phyloP scores from a whole-genome alignment of 2,888 invertebrate species.

The Drosophila bunnanda region DNA sequence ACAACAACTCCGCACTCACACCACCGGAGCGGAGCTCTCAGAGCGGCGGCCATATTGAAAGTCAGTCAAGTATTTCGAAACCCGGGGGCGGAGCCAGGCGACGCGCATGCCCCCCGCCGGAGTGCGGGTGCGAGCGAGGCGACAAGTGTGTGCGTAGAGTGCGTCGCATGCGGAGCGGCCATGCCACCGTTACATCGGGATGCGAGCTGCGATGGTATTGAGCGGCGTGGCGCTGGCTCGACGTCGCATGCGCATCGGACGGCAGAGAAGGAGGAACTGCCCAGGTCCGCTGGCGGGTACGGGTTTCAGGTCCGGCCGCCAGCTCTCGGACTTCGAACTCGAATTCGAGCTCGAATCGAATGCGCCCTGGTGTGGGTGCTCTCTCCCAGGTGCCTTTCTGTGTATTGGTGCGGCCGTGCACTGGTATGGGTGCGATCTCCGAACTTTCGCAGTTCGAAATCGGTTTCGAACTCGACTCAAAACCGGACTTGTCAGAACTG shows the following conservation, averaged over 20 bases:
- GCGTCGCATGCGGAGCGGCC: conserved; percentile 54
- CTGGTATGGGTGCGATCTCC: conserved; percentile 64
- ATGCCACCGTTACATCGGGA: conserved; percentile 33
- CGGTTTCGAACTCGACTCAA: conserved; percentile 49
- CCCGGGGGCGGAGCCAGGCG: conserved; percentile 81
- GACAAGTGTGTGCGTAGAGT: conserved; percentile 43
- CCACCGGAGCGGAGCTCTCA: conserved; percentile 31
- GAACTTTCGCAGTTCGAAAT: conserved; percentile 61
- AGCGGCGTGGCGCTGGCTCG: conserved; percentile 13
- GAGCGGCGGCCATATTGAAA: conserved; percentile 84
- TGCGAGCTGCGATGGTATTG: conserved; percentile 49
- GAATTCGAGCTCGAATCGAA: conserved; percentile 35
- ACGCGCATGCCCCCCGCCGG: conserved; percentile 54
- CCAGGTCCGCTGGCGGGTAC: conserved; percentile 30
- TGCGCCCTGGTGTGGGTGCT: conserved; percentile 23
- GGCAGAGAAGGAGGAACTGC: conserved; percentile 32
- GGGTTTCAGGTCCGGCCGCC: conserved; percentile 27
- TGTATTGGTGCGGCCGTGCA: conserved; percentile 55
- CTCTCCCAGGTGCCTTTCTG: conserved; percentile 46
- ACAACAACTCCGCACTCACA: conserved; percentile 43
- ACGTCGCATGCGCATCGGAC: conserved; percentile 39
- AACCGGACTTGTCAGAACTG: conserved; percentile 74
- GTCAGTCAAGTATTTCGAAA: conserved; percentile 84
- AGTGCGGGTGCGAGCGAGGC: conserved; percentile 53
- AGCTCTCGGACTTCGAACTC: conserved; percentile 66